Base-by-base conservation (phyloP, 2,888 invertebrate species). In the Leptogaster cylindrica region DNA sequence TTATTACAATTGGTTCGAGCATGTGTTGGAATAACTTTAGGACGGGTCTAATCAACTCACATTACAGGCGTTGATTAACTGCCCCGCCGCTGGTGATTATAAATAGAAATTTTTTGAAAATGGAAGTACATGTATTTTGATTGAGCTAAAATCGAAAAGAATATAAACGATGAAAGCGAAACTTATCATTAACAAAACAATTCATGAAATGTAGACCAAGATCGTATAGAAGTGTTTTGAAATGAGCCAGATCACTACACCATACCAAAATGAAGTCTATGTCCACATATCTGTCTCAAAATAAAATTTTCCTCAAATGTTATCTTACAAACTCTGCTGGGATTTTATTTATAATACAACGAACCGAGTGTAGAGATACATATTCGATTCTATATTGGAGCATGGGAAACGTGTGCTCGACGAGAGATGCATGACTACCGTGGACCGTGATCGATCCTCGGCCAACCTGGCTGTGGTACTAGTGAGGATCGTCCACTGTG, bases 321-420 rank as follows among this genome's bases (percentile, higher is more conserved):
- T 58, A 58, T 39, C 58, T 39, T 41, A 58, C 39, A 58, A 20
- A 25, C 20, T 58, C 18, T 36, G 10, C 20, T 18, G 33, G 58
- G 28, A 58, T 58, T 58, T 58, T 58, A 58, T 58, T 58, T 58
- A 58, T 58, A 58, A 58, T 58, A 58, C 58, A 36, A 36, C 5
- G 7, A 8, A 12, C 8, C 36, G 25, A 39, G n/a, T 39, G 41
- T 58, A 16, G 18, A 12, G 6, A 33, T 39, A 36, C 23, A 58
- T 25, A 12, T 18, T 25, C 41, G 16, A 18, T 31, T 39, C 8
- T 18, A 46, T 6, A 16, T 46, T 6, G n/a, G n/a, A n/a, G n/a
- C n/a, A 41, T 41, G 14, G 6, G 14, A 10, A 10, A 8, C 8
- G 14, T 14, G n/a, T 14, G 14, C 41, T 14, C n/a, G 6, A 41